Conservation (phyloP, 2,113 vertebrate species). For the Penelope pileata region DNA sequence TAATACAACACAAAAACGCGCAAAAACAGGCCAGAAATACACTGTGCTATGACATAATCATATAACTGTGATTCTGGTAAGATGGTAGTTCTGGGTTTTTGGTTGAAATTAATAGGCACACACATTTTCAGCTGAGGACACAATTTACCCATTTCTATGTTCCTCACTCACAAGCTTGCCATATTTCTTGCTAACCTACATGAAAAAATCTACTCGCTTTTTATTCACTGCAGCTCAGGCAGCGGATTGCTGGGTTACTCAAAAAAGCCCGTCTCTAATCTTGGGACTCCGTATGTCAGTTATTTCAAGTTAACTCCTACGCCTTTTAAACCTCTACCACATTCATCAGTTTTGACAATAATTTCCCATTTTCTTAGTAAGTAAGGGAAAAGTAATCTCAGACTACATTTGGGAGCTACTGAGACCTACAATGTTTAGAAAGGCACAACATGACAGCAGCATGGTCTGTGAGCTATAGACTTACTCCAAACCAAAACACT, state of each 20-base stretch:
- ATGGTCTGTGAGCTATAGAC: background rate
- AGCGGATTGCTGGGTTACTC: background rate
- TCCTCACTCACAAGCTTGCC: background rate
- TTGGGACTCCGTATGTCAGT: background rate
- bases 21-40: background rate
- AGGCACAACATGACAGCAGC: background rate
- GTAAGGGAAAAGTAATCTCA: background rate
- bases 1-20: background rate
- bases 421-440: background rate
- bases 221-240: background rate
- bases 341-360: background rate
- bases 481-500: background rate
- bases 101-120: background rate
- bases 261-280: background rate
- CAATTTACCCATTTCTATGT: background rate
- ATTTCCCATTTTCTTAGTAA: background rate
- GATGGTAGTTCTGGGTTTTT: background rate
- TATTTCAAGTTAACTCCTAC: background rate
- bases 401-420: background rate
- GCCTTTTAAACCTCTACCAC: background rate
- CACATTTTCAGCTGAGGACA: background rate
- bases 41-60: background rate
- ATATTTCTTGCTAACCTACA: background rate
- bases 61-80: background rate
- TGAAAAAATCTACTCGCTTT: background rate